Conservation (phyloP, 2,888 invertebrate genomes). For the Erebia palarica region DNA sequence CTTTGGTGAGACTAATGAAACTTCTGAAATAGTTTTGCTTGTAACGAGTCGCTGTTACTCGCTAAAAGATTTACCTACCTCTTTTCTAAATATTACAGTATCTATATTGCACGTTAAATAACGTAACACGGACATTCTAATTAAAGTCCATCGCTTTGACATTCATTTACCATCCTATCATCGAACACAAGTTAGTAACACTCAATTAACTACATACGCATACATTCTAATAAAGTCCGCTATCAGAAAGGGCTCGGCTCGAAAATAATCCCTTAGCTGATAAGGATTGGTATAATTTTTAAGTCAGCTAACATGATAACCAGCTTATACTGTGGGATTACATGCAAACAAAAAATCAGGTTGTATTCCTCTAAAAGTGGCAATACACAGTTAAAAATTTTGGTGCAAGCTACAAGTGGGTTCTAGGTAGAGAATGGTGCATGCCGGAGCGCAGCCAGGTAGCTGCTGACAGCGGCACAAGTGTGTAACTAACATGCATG, state of each 20-base stretch:
- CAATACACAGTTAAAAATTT: slow-evolving; percentile 63
- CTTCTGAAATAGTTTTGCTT: slow-evolving; percentile 73
- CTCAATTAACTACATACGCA: slow-evolving; percentile 71
- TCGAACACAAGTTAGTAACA: slow-evolving; percentile 73
- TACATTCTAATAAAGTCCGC: slow-evolving; percentile 74
- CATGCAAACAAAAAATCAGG: slow-evolving; percentile 58
- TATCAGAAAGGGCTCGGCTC: slow-evolving; percentile 78
- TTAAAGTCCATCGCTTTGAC: slow-evolving; percentile 82
- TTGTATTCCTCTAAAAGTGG: slow-evolving; percentile 58
- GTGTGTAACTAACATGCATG: slow-evolving; percentile 83
- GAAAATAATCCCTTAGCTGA: slow-evolving; percentile 66
- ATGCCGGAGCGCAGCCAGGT: slow-evolving; percentile 73
- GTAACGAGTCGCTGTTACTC: slow-evolving; percentile 71
- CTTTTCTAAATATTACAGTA: slow-evolving; percentile 51
- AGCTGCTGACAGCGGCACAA: slow-evolving; percentile 75
- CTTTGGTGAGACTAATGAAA: slow-evolving; percentile 78
- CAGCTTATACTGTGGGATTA: slow-evolving; percentile 66
- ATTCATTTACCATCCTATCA: slow-evolving; percentile 80
- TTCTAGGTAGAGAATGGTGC: slow-evolving; percentile 82
- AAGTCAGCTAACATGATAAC: slow-evolving; percentile 73
- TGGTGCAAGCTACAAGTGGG: slow-evolving; percentile 81
- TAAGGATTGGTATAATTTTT: slow-evolving; percentile 70
- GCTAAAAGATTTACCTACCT: slow-evolving; percentile 60
- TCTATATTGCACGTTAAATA: slow-evolving; percentile 78
- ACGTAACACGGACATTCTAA: slow-evolving; percentile 80